Conservation (phyloP, 2,113 vertebrate genomes). For the Chlorodrepanis virens region DNA sequence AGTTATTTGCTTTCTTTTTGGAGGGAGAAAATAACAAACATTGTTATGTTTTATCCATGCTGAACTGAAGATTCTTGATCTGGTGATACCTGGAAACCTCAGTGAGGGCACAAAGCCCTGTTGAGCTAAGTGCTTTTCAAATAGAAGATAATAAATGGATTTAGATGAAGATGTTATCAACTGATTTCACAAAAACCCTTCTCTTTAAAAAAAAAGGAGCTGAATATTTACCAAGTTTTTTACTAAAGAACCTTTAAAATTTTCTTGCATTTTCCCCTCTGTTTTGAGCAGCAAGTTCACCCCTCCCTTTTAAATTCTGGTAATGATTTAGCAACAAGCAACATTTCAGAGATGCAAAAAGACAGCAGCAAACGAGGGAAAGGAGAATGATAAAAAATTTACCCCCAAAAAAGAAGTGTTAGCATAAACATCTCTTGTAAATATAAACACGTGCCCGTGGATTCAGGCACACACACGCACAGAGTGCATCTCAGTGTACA, state of each 20-base stretch:
- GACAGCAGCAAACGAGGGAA: not conserved
- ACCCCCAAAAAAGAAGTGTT: not conserved
- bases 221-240: not conserved
- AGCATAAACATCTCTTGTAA: not conserved
- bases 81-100: not conserved
- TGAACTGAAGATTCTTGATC: not conserved
- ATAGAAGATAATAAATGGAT: not conserved
- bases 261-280: accelerated
- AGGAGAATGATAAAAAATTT: not conserved
- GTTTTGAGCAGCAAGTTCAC: not conserved
- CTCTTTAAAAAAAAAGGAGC: not conserved
- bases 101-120: not conserved
- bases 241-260: not conserved
- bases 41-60: not conserved
- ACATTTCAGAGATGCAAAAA: not conserved
- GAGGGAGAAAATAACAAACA: not conserved
- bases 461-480: not conserved
- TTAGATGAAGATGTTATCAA: not conserved
- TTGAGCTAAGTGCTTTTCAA: not conserved
- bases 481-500: not conserved
- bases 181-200: not conserved
- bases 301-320: not conserved
- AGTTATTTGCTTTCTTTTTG: not conserved
- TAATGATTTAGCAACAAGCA: not conserved
- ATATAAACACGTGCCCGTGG: not conserved